Conservation (phyloP, 2,113 vertebrate genomes). For the Takifugu flavidus region DNA sequence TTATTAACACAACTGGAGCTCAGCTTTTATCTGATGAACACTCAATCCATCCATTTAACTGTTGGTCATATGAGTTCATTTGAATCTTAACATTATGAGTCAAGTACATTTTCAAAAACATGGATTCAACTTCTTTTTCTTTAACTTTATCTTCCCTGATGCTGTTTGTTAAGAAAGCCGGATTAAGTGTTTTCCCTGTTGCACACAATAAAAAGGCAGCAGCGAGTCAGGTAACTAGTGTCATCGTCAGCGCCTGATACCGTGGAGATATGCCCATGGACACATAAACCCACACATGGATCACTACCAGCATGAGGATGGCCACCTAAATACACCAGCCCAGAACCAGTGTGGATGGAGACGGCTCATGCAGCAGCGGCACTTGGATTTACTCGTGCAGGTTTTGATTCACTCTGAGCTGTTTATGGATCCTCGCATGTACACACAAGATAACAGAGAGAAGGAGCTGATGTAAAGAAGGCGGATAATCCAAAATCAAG, state of each 20-base stretch:
- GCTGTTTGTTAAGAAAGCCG: not conserved
- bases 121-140: too few relatives aligned
- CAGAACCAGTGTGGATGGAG: not conserved
- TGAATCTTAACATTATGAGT: too few relatives aligned
- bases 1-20: too few relatives aligned
- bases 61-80: too few relatives aligned
- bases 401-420: not conserved
- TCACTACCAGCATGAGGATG: conserved; percentile 6
- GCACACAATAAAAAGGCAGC: not conserved
- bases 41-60: too few relatives aligned
- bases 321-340: conserved; percentile 12
- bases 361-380: too few relatives aligned
- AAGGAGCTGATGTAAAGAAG: too few relatives aligned
- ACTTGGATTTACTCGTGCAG: not conserved
- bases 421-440: too few relatives aligned
- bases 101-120: not conserved
- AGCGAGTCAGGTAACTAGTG: too few relatives aligned
- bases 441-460: too few relatives aligned
- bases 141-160: conserved; percentile 4
- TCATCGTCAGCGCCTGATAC: conserved; percentile 25
- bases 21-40: too few relatives aligned
- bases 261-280: conserved; percentile 29
- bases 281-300: conserved; percentile 26
- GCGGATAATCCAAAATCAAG: too few relatives aligned
- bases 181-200: conserved; percentile 1